Percentiles rank a stretch among this genome's conserved stretches.
Conservation (phyloP, 2,797 vertebrate genomes). For the Miichthys miiuy region DNA sequence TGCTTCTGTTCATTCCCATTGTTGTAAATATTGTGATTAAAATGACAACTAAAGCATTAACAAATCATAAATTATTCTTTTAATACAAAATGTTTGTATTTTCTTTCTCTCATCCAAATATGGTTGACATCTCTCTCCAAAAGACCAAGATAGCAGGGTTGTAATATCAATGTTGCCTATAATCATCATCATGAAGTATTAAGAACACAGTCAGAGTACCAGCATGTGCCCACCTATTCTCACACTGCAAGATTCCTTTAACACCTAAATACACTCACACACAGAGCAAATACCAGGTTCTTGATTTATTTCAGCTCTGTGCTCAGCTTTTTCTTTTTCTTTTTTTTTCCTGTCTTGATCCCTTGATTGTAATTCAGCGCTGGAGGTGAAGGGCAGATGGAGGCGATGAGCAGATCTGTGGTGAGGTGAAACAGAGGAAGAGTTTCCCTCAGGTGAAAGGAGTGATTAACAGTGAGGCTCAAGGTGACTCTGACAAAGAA, state of each 20-base stretch:
- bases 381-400: conserved; percentile 55
- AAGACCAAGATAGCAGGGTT: no score
- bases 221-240: conserved; percentile 20
- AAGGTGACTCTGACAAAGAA: conserved; percentile 46
- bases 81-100: no score
- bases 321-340: neutral
- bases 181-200: neutral
- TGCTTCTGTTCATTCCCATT: no score
- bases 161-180: neutral
- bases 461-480: conserved; percentile 45
- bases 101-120: no score
- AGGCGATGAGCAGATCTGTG: conserved; percentile 34
- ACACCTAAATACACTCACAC: neutral
- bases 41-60: no score
- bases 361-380: conserved; percentile 60
- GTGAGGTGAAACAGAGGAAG: conserved; percentile 15
- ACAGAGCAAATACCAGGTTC: neutral
- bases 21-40: no score
- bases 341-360: conserved; percentile 30
- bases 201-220: neutral
- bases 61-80: no score
- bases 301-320: conserved; percentile 36
- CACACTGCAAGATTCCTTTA: neutral
- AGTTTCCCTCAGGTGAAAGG: conserved; percentile 36
- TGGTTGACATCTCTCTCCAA: no score